Conservation (phyloP, 2,113 vertebrate species). For the Notarius quadriscutis region DNA sequence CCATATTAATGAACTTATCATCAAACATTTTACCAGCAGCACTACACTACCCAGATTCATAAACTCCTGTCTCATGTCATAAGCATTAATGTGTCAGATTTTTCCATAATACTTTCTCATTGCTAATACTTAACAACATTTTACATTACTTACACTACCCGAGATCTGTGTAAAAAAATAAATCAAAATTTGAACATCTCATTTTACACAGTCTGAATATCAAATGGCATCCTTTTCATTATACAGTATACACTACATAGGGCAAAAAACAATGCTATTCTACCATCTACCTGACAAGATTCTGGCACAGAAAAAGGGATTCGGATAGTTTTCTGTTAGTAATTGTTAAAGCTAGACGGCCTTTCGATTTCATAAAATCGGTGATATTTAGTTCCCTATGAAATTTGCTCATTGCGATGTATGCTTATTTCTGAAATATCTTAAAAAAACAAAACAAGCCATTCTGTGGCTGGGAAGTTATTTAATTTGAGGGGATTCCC, state of each 20-base stretch:
- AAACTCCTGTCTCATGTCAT: not conserved
- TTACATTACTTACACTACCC: not conserved
- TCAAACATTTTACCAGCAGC: not conserved
- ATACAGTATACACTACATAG: not conserved
- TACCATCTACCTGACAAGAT: not conserved
- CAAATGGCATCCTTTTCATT: not conserved
- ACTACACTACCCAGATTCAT: not conserved
- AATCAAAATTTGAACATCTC: not conserved
- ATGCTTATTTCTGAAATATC: too few species aligned
- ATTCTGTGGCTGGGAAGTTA: too few species aligned
- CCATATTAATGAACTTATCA: not conserved
- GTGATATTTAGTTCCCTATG: too few species aligned
- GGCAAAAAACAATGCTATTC: not conserved
- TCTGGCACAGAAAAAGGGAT: not conserved
- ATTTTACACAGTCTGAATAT: not conserved
- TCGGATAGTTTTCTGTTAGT: not conserved
- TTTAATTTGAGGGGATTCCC: too few species aligned
- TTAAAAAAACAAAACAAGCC: too few species aligned
- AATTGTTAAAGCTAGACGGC: not conserved
- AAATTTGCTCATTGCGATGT: too few species aligned
- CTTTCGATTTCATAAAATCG: too few species aligned
- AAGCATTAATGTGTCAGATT: not conserved
- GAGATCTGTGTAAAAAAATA: not conserved
- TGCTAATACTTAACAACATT: not conserved
- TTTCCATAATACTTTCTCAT: not conserved